These are phyloP conservation scores for Hiodon alosoides DNA, from an alignment of 2,113 vertebrate genomes.

Conservation along the genomic window DNA sequence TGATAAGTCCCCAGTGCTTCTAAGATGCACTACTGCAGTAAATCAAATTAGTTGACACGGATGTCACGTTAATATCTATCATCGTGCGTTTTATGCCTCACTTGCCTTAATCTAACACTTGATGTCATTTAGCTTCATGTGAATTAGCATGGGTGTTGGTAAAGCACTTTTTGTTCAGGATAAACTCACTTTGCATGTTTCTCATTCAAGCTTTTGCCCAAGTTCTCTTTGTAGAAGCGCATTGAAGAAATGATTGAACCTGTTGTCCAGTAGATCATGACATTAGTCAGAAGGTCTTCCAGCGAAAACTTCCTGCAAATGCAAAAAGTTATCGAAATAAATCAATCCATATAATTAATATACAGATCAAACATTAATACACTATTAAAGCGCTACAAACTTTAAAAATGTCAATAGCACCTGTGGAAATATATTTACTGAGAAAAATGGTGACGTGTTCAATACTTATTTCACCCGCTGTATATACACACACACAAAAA, in stretches of 20 bases:
- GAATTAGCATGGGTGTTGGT: neutral
- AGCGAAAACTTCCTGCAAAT: slow-evolving; percentile 72
- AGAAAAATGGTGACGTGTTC: no score
- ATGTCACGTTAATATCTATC: neutral
- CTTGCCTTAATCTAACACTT: neutral
- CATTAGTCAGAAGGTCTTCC: slow-evolving; percentile 80
- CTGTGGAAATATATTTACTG: no score
- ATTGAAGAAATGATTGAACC: slow-evolving; percentile 77
- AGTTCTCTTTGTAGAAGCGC: slow-evolving; percentile 82
- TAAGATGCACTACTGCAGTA: neutral
- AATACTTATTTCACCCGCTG: no score
- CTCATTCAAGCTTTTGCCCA: slow-evolving; percentile 44
- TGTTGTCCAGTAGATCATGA: slow-evolving; percentile 85
- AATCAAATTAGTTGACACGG: neutral
- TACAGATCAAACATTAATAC: no score
- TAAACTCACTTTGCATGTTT: slow-evolving; percentile 49
- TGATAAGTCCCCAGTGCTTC: neutral
- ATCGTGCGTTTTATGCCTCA: neutral
- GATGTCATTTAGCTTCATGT: neutral
- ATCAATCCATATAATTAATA: neutral
- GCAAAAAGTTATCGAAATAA: neutral
- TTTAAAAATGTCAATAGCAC: no score
- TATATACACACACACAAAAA: no score
- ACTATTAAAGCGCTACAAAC: no score
- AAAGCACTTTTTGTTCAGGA: neutral